These are phyloP conservation scores for Rhaphigaster nebulosa DNA, from an alignment of 2,888 invertebrate genomes.

Conservation along the genomic window DNA sequence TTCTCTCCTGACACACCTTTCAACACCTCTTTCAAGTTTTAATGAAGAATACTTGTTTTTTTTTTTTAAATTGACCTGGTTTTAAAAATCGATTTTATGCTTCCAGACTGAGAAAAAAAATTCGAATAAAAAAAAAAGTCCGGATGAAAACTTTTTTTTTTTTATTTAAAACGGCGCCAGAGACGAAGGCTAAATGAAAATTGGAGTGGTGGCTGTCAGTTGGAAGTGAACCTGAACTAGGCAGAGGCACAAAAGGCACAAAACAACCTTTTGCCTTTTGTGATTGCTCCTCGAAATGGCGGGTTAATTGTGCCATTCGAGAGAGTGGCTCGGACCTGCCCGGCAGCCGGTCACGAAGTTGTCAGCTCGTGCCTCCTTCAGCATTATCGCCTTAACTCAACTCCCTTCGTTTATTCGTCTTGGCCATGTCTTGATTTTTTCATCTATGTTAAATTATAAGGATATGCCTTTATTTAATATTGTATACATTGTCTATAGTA, in stretches of 20 bases:
- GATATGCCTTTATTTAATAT: too few species aligned
- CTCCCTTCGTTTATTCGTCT: not conserved
- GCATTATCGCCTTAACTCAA: not conserved
- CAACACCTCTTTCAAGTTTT: not conserved
- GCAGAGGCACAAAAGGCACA: slow-evolving; percentile 42
- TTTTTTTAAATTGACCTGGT: not conserved
- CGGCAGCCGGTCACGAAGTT: not conserved
- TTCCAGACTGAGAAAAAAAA: not conserved
- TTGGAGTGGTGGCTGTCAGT: slow-evolving; percentile 30
- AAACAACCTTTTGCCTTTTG: slow-evolving; percentile 24
- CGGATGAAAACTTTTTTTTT: not conserved
- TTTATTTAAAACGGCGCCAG: not conserved
- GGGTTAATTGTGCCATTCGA: slow-evolving; percentile 20
- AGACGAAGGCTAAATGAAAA: slow-evolving; percentile 12
- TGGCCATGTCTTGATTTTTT: not conserved
- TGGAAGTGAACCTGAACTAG: not conserved
- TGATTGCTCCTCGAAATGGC: slow-evolving; percentile 10
- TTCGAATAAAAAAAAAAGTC: not conserved
- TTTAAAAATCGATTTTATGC: not conserved
- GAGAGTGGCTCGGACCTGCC: not conserved
- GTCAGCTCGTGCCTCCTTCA: not conserved
- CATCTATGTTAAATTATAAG: not conserved
- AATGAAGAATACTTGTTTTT: not conserved
- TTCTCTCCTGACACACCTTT: not conserved
- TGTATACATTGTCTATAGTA: too few species aligned